phyloP scores from a whole-genome alignment of 2,888 invertebrate species.

The Adelphocoris suturalis region DNA sequence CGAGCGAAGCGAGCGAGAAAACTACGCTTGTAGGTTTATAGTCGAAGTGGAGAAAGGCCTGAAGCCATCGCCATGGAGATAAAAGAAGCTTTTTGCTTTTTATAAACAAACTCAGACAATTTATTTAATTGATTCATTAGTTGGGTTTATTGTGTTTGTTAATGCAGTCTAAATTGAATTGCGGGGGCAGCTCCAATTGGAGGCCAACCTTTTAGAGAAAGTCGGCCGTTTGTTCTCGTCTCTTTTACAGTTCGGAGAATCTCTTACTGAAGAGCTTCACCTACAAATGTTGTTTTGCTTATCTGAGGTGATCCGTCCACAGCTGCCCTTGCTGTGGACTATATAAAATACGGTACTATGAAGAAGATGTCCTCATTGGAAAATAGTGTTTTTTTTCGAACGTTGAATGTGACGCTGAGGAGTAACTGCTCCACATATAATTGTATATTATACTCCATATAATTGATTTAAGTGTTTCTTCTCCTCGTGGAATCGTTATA shows the following conservation, averaged over 20 bases:
- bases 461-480: no score
- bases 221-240: neutral
- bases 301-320: neutral
- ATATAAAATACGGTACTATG: neutral
- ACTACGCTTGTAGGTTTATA: no score
- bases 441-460: no score
- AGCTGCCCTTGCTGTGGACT: neutral
- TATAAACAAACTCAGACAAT: neutral
- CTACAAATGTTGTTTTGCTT: neutral
- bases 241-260: neutral
- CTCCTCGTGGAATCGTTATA: no score
- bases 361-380: neutral
- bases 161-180: neutral
- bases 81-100: no score
- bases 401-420: no score
- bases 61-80: no score
- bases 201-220: neutral
- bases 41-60: no score
- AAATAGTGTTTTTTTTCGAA: no score
- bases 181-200: neutral
- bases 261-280: neutral
- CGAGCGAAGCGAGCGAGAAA: no score
- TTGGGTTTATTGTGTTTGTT: neutral
- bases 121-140: neutral
- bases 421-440: no score